Evolutionary conservation across 2,888 invertebrate genomes (phyloP).

Genomic region (Crematogaster levior): DNA sequence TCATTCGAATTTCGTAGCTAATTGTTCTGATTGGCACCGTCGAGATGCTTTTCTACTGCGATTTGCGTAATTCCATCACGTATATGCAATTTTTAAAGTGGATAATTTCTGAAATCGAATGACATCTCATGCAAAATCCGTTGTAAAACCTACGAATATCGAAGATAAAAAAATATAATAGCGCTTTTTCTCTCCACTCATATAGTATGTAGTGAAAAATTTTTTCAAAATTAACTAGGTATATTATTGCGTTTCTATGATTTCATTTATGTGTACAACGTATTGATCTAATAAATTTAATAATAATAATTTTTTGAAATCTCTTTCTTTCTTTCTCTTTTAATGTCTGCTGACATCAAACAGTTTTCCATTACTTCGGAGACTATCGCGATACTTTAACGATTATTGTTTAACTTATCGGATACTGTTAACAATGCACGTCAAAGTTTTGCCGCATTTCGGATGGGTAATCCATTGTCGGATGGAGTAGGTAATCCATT

Average conservation of each 20-base stretch:
- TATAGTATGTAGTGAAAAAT: background rate
- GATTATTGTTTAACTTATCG: too few species aligned
- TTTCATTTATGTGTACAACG: background rate
- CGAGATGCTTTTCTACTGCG: slow-evolving; percentile 10
- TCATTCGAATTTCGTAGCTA: slow-evolving; percentile 36
- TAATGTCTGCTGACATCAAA: background rate
- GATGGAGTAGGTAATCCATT: slow-evolving; percentile 20
- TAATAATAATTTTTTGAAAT: background rate
- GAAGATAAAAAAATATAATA: background rate
- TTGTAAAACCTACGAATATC: background rate
- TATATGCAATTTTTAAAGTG: slow-evolving; percentile 24
- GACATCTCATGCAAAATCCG: background rate
- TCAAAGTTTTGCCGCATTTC: slow-evolving; percentile 1
- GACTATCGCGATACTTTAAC: background rate
- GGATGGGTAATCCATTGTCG: slow-evolving; percentile 28
- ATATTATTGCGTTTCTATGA: background rate
- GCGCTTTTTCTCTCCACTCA: background rate
- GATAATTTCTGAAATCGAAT: background rate
- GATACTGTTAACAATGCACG: slow-evolving; percentile 33
- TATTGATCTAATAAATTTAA: too few species aligned
- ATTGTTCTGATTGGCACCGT: slow-evolving; percentile 38
- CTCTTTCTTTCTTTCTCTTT: background rate
- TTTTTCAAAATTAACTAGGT: background rate
- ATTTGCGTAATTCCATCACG: slow-evolving; percentile 12
- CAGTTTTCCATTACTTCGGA: background rate